Evolutionary conservation across 2,888 invertebrate species (phyloP).

Genomic region (Nasonovia ribisnigri): DNA sequence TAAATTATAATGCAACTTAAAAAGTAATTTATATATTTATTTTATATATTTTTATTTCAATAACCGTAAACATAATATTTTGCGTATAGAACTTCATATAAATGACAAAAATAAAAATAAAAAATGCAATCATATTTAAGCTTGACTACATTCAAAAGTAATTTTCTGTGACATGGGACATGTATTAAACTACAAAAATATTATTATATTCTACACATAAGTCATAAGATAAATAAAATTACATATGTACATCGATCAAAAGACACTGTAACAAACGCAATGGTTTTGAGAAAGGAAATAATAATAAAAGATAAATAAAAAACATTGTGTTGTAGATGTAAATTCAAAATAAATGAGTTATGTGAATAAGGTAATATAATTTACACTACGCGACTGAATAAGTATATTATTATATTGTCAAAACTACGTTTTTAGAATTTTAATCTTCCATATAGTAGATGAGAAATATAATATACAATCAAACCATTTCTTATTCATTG

Average conservation of each 20-base stretch:
- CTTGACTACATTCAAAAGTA: neutral
- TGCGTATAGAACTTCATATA: neutral
- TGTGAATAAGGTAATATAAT: neutral
- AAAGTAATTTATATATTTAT: neutral
- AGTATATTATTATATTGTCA: neutral
- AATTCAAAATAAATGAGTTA: conserved; percentile 3
- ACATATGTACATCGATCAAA: conserved; percentile 5
- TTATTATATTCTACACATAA: neutral
- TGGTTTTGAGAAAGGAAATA: neutral
- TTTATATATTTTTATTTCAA: neutral
- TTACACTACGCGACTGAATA: neutral
- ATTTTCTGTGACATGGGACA: neutral
- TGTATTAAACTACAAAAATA: neutral
- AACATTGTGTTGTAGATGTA: neutral
- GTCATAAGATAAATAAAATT: neutral
- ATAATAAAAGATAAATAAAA: neutral
- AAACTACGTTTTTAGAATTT: conserved; percentile 8
- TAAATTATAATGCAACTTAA: neutral
- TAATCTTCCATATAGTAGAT: neutral
- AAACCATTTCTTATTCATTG: neutral
- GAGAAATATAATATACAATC: neutral
- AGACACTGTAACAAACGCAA: neutral
- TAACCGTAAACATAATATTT: neutral
- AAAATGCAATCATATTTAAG: conserved; percentile 6
- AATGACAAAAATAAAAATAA: neutral